phyloP scores from a whole-genome alignment of 2,113 vertebrate genomes.

The Cheirogaleus medius region DNA sequence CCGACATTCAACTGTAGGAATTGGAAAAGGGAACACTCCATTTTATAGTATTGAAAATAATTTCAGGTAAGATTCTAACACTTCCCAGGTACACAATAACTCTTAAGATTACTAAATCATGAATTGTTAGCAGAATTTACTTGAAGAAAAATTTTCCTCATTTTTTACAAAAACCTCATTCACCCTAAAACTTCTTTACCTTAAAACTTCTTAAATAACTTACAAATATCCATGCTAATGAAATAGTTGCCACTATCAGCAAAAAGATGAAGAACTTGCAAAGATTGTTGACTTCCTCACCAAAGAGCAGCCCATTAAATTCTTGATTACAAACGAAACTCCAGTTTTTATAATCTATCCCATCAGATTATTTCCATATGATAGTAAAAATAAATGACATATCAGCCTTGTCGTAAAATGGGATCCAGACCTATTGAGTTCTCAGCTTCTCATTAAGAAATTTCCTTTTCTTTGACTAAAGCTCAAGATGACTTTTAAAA shows the following conservation, averaged over 20 bases:
- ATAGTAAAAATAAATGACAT: slow-evolving; percentile 6
- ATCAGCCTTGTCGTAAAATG: not conserved
- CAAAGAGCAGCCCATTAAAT: not conserved
- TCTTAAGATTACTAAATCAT: not conserved
- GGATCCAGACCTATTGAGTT: not conserved
- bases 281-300: not conserved
- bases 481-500: slow-evolving; percentile 4
- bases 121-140: not conserved
- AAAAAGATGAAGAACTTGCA: not conserved
- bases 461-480: slow-evolving; percentile 32
- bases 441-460: slow-evolving; percentile 18
- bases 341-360: not conserved
- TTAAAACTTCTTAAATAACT: slow-evolving; percentile 1
- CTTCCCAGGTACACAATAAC: not conserved
- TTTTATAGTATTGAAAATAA: slow-evolving; percentile 4
- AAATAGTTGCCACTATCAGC: not conserved
- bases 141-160: not conserved
- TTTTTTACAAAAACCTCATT: not conserved
- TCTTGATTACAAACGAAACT: not conserved
- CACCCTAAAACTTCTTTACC: not conserved
- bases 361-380: not conserved
- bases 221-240: not conserved
- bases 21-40: not conserved
- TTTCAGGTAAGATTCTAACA: not conserved
- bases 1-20: not conserved